Evolutionary conservation across 2,888 invertebrate genomes (phyloP).

Genomic region (Pediacus dermestoides): DNA sequence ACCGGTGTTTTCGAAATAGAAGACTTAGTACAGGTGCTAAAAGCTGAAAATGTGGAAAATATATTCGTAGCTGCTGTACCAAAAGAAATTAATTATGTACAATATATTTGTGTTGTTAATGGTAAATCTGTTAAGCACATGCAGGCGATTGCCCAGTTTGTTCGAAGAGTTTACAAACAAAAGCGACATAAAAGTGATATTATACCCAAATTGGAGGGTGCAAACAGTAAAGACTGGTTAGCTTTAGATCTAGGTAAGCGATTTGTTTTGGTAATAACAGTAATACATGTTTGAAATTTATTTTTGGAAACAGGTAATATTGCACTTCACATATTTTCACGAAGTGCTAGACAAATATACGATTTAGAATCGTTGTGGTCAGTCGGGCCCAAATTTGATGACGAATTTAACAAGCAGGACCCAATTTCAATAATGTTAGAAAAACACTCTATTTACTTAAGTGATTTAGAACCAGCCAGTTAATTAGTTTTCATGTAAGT

Average conservation of each 20-base stretch:
- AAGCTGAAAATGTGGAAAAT: constrained; percentile 72
- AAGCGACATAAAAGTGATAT: constrained; percentile 61
- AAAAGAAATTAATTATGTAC: constrained; percentile 70
- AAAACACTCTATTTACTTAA: constrained; percentile 62
- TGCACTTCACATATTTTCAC: constrained; percentile 81
- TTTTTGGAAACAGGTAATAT: constrained; percentile 73
- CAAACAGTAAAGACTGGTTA: constrained; percentile 75
- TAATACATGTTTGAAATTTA: neutral
- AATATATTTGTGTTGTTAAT: constrained; percentile 78
- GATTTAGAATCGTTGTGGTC: constrained; percentile 92
- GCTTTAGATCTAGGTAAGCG: constrained; percentile 80
- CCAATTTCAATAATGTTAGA: constrained; percentile 63
- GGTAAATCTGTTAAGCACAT: constrained; percentile 73
- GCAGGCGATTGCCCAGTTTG: constrained; percentile 68
- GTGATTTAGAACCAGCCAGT: constrained; percentile 59
- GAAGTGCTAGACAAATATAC: constrained; percentile 65
- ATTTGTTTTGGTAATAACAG: too few species aligned
- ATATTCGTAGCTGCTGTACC: constrained; percentile 80
- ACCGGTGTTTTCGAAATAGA: constrained; percentile 86
- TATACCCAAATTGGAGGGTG: constrained; percentile 75
- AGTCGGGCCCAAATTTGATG: constrained; percentile 78
- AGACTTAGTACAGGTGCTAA: constrained; percentile 73
- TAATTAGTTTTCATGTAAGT: too few species aligned
- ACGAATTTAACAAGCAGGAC: constrained; percentile 60
- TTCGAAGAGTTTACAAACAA: constrained; percentile 71